These are phyloP conservation scores for Siniperca chuatsi DNA, from an alignment of 2,113 vertebrate species.

Conservation along the genomic window DNA sequence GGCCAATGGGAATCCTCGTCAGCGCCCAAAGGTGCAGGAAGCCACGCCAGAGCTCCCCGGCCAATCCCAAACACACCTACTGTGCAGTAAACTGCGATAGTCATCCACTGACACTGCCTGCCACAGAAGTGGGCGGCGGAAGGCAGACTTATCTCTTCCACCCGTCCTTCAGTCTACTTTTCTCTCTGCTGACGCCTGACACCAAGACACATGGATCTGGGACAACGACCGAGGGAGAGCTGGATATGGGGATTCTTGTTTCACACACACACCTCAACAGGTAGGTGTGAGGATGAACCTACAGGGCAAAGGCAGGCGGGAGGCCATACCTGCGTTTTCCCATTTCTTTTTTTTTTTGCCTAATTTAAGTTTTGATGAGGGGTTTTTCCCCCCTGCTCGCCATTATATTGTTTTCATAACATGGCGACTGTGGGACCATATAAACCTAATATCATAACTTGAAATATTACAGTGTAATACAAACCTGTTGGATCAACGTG, in stretches of 20 bases:
- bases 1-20: conserved; percentile 37
- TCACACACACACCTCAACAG: conserved; percentile 28
- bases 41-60: conserved; percentile 7
- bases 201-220: conserved; percentile 8
- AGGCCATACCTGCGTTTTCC: no score
- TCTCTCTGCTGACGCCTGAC: conserved; percentile 16
- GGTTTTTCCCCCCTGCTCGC: neutral
- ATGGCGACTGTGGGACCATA: neutral
- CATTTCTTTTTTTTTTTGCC: neutral
- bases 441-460: neutral
- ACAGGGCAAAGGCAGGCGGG: neutral
- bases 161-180: conserved; percentile 18
- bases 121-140: conserved; percentile 25
- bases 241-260: neutral
- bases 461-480: neutral
- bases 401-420: neutral
- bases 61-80: conserved; percentile 54
- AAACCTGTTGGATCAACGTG: neutral
- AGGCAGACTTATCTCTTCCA: conserved; percentile 30
- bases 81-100: neutral
- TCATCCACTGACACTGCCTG: conserved; percentile 21
- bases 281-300: conserved; percentile 29
- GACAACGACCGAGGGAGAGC: neutral
- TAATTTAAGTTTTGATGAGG: neutral
- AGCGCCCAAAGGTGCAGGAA: conserved; percentile 48